Evolutionary conservation across 2,113 vertebrate genomes (phyloP).

Genomic region (Corvus hawaiiensis): DNA sequence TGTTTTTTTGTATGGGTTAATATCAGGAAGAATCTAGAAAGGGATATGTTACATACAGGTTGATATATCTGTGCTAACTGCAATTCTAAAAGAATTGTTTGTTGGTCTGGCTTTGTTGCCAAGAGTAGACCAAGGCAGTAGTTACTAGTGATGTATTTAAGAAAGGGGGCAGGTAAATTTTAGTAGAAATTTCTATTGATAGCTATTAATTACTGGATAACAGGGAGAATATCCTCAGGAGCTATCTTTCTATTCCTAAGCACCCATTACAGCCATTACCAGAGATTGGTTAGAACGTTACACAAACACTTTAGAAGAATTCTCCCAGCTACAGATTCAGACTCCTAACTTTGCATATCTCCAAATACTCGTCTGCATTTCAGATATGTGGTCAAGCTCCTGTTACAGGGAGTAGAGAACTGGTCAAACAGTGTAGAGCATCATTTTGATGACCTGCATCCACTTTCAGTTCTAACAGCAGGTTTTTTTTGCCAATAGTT

Average conservation of each 20-base stretch:
- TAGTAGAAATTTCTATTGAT: background rate
- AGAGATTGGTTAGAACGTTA: background rate
- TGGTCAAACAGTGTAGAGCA: background rate
- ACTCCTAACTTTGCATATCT: background rate
- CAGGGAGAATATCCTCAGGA: background rate
- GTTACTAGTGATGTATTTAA: background rate
- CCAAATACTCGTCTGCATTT: background rate
- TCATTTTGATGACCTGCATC: background rate
- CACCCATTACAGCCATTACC: background rate
- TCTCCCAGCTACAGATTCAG: background rate
- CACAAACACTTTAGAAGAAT: background rate
- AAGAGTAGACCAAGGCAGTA: background rate
- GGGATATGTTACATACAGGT: background rate
- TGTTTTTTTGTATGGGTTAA: background rate
- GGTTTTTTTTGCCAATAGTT: background rate
- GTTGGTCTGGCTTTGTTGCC: background rate
- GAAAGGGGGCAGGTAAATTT: background rate
- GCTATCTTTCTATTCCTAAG: background rate
- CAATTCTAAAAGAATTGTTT: background rate
- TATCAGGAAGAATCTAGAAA: background rate
- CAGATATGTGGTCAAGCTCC: background rate
- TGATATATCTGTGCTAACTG: background rate
- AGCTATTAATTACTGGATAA: background rate
- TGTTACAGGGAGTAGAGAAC: rapidly evolving
- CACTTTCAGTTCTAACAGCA: background rate